Evolutionary conservation across 2,113 vertebrate species (phyloP), one percentile per base, ranked within the genome.

Genomic region (Sander vitreus): DNA sequence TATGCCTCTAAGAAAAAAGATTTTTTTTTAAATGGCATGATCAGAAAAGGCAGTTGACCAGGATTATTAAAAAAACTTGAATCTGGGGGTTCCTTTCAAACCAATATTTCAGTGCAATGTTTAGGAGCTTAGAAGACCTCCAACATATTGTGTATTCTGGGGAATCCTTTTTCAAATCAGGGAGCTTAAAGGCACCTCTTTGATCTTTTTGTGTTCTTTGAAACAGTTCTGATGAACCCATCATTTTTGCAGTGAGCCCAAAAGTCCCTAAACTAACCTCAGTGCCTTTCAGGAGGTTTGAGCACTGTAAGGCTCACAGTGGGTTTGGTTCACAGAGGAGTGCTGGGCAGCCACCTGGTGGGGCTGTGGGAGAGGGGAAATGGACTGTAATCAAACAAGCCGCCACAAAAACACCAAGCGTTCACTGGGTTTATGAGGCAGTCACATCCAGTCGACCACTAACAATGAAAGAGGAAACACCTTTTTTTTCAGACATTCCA

Each of bases 291-390:
- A 25, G 76, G 64, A 50, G 30, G 45, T 57, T 25, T 6, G 10
- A 68, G 45, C 50, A 0, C 78, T 14, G 55, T 7, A 43, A 1
- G 33, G 59, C 68, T 64, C 48, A 9, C 57, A 43, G 72, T 57
- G 69, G 76, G 45, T 71, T 59, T 57, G 47, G 55, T 30, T 60
- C 33, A 48, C 25, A 54, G 66, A 63, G 84, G 64, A 33, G 75
- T 59, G 55, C 58, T 4, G 6, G 36, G 64, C 66, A 76, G 78
- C 88, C 90, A 89, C 88, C 89, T 85, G 90, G 89, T 90, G 92
- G 91, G 76, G 88, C 91, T 91, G 84, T 89, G 87, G 86, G 87
- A 87, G 80, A 92, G 73, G 81, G 71, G 72, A 84, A 89, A 86
- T 60, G 60, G n/a, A 60, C 39, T 21, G 69, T 53, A 85, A 80